phyloP scores from a whole-genome alignment of 53 echinoderm and acorn worm species.

The Echinarachnius parma region DNA sequence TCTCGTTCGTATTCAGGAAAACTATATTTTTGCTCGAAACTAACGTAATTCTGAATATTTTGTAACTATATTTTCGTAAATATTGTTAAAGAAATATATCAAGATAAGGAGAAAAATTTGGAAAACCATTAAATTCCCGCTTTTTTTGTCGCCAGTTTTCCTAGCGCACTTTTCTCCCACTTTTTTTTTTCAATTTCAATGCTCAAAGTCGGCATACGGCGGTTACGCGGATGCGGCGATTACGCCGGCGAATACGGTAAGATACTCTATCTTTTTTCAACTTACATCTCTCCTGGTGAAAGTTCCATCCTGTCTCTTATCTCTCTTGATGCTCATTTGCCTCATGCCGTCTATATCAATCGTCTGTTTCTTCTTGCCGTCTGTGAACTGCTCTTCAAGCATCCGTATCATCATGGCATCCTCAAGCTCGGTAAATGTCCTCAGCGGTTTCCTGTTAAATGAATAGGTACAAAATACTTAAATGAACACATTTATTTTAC shows the following conservation, averaged over 20 bases:
- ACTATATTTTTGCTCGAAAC: no score
- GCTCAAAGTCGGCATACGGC: no score
- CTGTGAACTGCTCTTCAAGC: conserved; percentile 83
- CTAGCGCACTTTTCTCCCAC: no score
- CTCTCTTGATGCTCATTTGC: conserved; percentile 61
- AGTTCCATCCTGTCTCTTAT: conserved; percentile 51
- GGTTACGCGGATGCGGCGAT: no score
- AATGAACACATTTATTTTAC: neutral
- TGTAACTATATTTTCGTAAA: no score
- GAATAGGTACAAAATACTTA: neutral
- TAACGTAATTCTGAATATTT: no score
- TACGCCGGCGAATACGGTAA: neutral
- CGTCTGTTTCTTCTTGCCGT: conserved; percentile 48
- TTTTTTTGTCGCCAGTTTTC: no score
- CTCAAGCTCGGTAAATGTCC: conserved; percentile 77
- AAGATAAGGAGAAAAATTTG: no score
- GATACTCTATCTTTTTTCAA: neutral
- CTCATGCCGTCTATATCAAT: conserved; percentile 71
- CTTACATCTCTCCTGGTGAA: conserved; percentile 79
- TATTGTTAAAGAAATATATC: no score
- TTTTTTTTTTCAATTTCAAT: no score
- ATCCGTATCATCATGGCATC: conserved; percentile 81
- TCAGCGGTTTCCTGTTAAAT: conserved; percentile 67
- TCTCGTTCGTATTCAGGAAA: no score
- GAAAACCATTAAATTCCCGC: no score